Percentiles rank a stretch among this genome's conserved stretches.
Evolutionary conservation across 2,797 vertebrate genomes (phyloP).

Genomic region (Gouania willdenowi): DNA sequence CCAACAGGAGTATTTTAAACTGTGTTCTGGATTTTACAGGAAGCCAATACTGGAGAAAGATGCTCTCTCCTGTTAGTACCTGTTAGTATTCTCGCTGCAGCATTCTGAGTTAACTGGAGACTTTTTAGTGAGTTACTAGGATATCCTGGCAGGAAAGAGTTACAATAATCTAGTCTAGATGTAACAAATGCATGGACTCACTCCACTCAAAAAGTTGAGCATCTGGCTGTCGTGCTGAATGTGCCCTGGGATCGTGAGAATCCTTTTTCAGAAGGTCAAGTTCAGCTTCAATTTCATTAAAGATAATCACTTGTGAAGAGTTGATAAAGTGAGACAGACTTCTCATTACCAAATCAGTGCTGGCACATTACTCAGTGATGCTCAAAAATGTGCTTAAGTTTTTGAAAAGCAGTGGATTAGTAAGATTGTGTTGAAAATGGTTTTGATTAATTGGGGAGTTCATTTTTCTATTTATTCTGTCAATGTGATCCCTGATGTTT

Average conservation of each 20-base stretch:
- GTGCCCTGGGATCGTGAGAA: background rate
- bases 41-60: too few relatives aligned
- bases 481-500: background rate
- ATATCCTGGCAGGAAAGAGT: too few relatives aligned
- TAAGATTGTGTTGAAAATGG: too few relatives aligned
- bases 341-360: conserved; percentile 31
- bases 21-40: too few relatives aligned
- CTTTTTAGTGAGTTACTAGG: too few relatives aligned
- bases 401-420: conserved; percentile 5
- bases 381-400: conserved; percentile 7
- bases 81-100: too few relatives aligned
- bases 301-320: conserved; percentile 10
- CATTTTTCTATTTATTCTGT: background rate
- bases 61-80: too few relatives aligned
- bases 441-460: too few relatives aligned
- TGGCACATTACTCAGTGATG: conserved; percentile 24
- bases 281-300: conserved; percentile 20
- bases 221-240: background rate
- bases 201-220: conserved; percentile 15
- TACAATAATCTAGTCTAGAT: too few relatives aligned
- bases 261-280: conserved; percentile 23
- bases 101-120: too few relatives aligned
- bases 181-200: too few relatives aligned
- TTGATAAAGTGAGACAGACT: conserved; percentile 30
- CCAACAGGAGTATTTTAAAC: too few relatives aligned